Evolutionary conservation across 2,888 invertebrate genomes (phyloP), one percentile per base, ranked within the genome.

Genomic region (Drosophila niveifrons): DNA sequence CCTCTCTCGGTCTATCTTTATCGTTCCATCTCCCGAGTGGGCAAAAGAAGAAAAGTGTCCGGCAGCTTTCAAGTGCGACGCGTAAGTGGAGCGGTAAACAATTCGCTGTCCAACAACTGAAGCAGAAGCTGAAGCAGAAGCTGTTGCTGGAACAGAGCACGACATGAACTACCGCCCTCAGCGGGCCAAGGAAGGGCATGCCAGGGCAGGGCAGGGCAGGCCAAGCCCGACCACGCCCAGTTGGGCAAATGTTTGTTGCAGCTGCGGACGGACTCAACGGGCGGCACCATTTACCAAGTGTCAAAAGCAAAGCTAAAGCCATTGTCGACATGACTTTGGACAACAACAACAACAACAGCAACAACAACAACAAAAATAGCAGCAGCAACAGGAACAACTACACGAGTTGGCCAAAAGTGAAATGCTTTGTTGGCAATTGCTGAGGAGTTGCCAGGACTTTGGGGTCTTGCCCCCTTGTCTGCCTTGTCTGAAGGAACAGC

Each of bases 291-390:
- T 90, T 88, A 82, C 79, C 80, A 88, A 90, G 91, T 91, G 90
- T 90, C 90, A 90, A 90, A 90, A 90, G 91, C 90, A 90, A 91
- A 90, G 89, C 90, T 90, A 90, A 90, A 90, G 90, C 90, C 85
- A 90, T 91, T 90, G 90, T 90, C 90, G 89, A 91, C 90, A 87
- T 89, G 88, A 89, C 89, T 88, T 88, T 75, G 79, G 89, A 82
- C 89, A 78, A 84, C 80, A 89, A 82, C 82, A 77, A 46, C 48
- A 71, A 47, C 66, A 74, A 44, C 48, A 63, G 34, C 50, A 72
- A 28, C 73, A 78, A 65, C 75, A 74, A 44, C 48, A 63, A 36
- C 50, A 72, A 28, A 72, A 78, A 65, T 74, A 72, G 18, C 71
- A 78, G 68, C 75, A 71, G 39, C 52, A 72, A 34, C 67, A 71